Percentiles rank a stretch among this genome's conserved stretches.
These are phyloP conservation scores for Hemicordylus capensis DNA, from an alignment of 2,113 vertebrate genomes.

Conservation along the genomic window DNA sequence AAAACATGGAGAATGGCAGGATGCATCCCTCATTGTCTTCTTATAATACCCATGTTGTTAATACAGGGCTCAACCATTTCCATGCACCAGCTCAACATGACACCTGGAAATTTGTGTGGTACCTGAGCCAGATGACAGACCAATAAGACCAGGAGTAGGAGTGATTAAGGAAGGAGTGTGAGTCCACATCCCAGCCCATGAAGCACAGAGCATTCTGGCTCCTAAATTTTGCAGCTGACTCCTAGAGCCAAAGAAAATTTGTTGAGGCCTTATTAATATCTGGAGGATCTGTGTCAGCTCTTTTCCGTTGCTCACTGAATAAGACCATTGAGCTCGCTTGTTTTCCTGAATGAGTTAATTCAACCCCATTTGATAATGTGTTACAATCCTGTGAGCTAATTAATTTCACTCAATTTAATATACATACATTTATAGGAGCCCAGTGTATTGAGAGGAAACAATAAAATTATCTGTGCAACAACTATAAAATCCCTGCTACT, in stretches of 20 bases:
- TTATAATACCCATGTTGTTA: background rate
- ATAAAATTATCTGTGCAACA: background rate
- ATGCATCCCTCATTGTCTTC: background rate
- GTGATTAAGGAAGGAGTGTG: too few species aligned
- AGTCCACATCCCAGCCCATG: too few species aligned
- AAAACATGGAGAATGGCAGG: too few species aligned
- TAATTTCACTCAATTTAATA: constrained; percentile 17
- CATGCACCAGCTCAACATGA: too few species aligned
- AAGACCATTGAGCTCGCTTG: background rate
- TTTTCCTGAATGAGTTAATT: background rate
- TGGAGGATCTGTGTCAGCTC: background rate
- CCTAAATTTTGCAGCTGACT: too few species aligned
- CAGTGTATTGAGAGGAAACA: background rate
- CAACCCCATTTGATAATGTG: background rate
- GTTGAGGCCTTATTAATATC: too few species aligned
- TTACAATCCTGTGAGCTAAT: background rate
- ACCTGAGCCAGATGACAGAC: too few species aligned
- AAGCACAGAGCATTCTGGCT: too few species aligned
- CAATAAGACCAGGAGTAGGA: too few species aligned
- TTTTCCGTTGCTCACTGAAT: background rate
- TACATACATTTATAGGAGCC: background rate
- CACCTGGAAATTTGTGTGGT: too few species aligned
- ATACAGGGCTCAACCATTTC: too few species aligned
- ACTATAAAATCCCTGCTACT: background rate
- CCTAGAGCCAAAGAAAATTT: too few species aligned